phyloP scores from a whole-genome alignment of 2,888 invertebrate genomes.

The Zeuzera pyrina region DNA sequence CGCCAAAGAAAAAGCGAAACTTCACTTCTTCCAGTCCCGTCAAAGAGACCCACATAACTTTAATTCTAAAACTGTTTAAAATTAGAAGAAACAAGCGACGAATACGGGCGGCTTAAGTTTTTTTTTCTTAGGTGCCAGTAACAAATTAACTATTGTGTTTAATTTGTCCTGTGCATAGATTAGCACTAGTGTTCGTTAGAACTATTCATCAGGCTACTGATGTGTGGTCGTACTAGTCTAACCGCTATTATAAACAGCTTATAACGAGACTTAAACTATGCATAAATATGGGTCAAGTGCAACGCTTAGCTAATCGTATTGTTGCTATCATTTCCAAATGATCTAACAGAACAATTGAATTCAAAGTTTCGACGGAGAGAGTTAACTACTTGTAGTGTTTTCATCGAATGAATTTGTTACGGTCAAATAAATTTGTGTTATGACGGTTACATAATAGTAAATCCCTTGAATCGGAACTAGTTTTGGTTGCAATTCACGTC shows the following conservation, averaged over 20 bases:
- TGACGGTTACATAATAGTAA: neutral
- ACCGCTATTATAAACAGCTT: conserved; percentile 1
- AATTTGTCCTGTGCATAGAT: too few relatives aligned
- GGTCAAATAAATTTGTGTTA: neutral
- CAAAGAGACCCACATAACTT: too few relatives aligned
- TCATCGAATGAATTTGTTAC: neutral
- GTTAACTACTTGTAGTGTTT: neutral
- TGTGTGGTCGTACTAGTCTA: neutral
- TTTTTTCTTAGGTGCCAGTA: too few relatives aligned
- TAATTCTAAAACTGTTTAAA: too few relatives aligned
- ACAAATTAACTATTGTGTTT: too few relatives aligned
- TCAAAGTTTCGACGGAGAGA: neutral
- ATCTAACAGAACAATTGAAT: neutral
- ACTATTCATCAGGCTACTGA: neutral
- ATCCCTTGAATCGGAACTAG: conserved; percentile 1
- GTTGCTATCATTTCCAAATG: too few relatives aligned
- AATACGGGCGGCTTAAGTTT: too few relatives aligned
- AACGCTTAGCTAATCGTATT: conserved; percentile 8
- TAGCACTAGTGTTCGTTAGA: too few relatives aligned
- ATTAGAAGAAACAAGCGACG: too few relatives aligned
- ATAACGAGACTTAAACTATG: conserved; percentile 9
- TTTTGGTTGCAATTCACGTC: too few relatives aligned
- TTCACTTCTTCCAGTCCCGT: too few relatives aligned
- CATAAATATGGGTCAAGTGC: conserved; percentile 13
- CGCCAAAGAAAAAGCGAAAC: too few relatives aligned